phyloP scores from a whole-genome alignment of 2,113 vertebrate genomes.

The Thunnus maccoyii region DNA sequence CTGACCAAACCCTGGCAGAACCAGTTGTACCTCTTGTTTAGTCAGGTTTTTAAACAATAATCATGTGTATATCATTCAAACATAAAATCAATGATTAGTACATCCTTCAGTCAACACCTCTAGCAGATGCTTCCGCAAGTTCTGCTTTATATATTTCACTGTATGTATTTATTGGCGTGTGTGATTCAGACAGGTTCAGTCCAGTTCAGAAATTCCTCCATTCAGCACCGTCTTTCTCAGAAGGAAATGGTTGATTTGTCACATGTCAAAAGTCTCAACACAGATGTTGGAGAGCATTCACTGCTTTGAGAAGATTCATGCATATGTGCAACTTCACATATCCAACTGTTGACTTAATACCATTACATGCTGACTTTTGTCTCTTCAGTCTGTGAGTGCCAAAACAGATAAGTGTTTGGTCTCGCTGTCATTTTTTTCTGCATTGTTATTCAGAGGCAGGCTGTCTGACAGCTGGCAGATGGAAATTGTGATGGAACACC shows the following conservation, averaged over 20 bases:
- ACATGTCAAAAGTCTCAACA: slow-evolving; percentile 17
- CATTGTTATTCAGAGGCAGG: slow-evolving; percentile 32
- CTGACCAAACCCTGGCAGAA: background rate
- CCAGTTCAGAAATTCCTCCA: slow-evolving; percentile 14
- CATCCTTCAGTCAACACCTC: background rate
- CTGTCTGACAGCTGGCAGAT: slow-evolving; percentile 59
- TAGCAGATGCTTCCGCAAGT: background rate
- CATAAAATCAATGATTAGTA: background rate
- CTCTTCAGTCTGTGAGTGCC: slow-evolving; percentile 3
- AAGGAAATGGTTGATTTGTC: slow-evolving; percentile 39
- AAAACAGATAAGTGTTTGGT: slow-evolving; percentile 47
- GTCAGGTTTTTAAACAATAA: background rate
- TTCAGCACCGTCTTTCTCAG: slow-evolving; percentile 1
- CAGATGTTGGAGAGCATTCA: slow-evolving; percentile 9
- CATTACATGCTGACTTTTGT: background rate
- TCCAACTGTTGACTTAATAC: slow-evolving; percentile 16
- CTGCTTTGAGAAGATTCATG: background rate
- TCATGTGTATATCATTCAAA: background rate
- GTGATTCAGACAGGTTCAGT: slow-evolving; percentile 24
- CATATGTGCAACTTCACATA: background rate
- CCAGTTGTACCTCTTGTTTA: slow-evolving; percentile 1
- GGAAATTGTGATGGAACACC: slow-evolving; percentile 65
- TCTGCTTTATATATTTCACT: background rate
- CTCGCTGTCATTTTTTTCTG: slow-evolving; percentile 44
- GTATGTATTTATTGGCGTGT: background rate